Evolutionary conservation across 2,888 invertebrate species (phyloP).

Genomic region (Ophion ventricosus): DNA sequence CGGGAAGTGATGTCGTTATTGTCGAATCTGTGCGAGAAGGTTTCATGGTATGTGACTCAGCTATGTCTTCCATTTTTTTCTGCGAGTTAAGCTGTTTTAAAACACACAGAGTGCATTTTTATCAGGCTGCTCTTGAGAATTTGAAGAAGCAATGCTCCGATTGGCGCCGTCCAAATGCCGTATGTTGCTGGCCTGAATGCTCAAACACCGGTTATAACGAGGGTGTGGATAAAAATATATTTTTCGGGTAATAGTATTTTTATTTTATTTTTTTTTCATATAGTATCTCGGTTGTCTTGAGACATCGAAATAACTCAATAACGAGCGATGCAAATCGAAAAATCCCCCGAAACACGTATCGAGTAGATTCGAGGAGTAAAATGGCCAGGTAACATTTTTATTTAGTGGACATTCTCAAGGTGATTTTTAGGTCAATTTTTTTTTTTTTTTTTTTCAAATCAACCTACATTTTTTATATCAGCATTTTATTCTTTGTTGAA

Average conservation of each 20-base stretch:
- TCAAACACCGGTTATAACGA: conserved; percentile 66
- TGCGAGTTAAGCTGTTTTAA: background rate
- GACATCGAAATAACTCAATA: background rate
- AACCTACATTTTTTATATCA: too few species aligned
- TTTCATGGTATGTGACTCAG: conserved; percentile 66
- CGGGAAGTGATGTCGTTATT: conserved; percentile 70
- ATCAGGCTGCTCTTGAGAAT: conserved; percentile 63
- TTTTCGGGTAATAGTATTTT: conserved; percentile 69
- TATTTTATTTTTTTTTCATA: background rate
- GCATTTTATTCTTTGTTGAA: too few species aligned
- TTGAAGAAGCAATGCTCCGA: conserved; percentile 69
- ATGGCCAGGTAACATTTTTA: too few species aligned
- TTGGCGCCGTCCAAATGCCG: conserved; percentile 74
- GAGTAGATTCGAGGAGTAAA: too few species aligned
- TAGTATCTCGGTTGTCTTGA: background rate
- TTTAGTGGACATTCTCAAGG: too few species aligned
- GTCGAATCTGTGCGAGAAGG: conserved; percentile 66
- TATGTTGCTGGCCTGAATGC: conserved; percentile 72
- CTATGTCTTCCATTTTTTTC: background rate
- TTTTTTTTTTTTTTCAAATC: too few species aligned
- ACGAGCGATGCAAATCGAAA: background rate
- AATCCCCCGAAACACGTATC: too few species aligned
- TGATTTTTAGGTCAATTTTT: too few species aligned
- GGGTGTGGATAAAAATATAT: conserved; percentile 71
- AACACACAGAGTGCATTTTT: background rate